phyloP scores from a whole-genome alignment of 1,140 invertebrate species.

The Aphidius ervi region DNA sequence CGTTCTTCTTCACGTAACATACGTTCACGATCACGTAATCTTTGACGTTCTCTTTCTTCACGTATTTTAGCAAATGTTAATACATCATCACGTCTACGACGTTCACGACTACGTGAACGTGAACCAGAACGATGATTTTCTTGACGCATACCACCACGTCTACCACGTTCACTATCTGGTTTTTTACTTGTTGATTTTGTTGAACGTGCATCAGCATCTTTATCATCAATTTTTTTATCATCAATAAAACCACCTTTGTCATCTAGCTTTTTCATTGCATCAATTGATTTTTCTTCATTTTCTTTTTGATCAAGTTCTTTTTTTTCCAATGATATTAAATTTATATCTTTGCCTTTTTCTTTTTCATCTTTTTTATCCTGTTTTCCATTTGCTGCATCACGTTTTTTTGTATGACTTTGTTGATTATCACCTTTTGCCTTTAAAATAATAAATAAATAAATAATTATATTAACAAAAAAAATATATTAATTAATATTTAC shows the following conservation, averaged over 20 bases:
- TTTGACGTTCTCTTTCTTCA: constrained; percentile 74
- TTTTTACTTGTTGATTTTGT: constrained; percentile 49
- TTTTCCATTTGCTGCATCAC: constrained; percentile 44
- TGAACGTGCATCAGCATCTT: constrained; percentile 46
- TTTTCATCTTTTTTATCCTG: constrained; percentile 50
- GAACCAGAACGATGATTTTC: constrained; percentile 43
- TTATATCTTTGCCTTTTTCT: constrained; percentile 46
- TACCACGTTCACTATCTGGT: constrained; percentile 44
- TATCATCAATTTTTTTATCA: constrained; percentile 44
- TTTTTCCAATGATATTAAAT: constrained; percentile 35
- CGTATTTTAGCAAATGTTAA: constrained; percentile 62
- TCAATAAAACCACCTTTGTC: constrained; percentile 11
- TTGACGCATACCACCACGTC: constrained; percentile 43
- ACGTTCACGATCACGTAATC: constrained; percentile 72
- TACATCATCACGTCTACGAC: constrained; percentile 52
- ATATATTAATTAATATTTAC: constrained; percentile 45
- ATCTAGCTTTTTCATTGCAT: constrained; percentile 12
- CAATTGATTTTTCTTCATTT: constrained; percentile 37
- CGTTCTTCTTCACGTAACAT: constrained; percentile 73
- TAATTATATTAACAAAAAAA: constrained; percentile 15
- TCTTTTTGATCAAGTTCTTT: constrained; percentile 43
- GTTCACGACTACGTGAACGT: constrained; percentile 46
- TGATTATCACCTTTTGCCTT: constrained; percentile 49
- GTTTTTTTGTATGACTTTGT: constrained; percentile 47
- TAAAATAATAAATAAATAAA: constrained; percentile 15